Evolutionary conservation across 2,797 vertebrate genomes (phyloP), one percentile per base, ranked within the genome.

Genomic region (Sardinella longiceps): DNA sequence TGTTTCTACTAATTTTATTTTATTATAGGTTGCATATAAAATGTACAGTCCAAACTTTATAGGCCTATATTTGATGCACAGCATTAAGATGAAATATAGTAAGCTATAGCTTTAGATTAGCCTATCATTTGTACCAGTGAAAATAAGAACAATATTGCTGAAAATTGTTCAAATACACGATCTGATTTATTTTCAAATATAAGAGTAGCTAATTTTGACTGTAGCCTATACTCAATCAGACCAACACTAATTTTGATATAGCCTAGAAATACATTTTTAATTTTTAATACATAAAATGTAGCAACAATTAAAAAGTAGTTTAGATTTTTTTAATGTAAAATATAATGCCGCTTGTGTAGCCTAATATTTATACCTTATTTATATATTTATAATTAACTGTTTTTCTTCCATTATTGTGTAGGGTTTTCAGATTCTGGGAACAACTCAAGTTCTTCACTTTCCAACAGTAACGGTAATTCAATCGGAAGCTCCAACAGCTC

Each of bases 381-480:
- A n/a, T n/a, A n/a, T n/a, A n/a, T n/a, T n/a, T n/a, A 50, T 37
- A 10, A 2, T 48, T 3, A 7, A 33, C n/a, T 56, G 28, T 56
- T 14, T 45, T n/a, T 30, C 81, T 85, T 39, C 2, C 25, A 51
- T 90, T 86, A 63, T 89, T 77, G n/a, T 90, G 87, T 80, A 98
- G 97, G 97, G 81, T 98, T 96, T 93, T 92, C 96, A 46, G 98
- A 99, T 88, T 97, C 97, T 2, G 96, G 96, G 15, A 94, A 95
- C 84, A 96, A 95, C 90, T 92, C 96, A 20, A 95, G 95, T 91
- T 96, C 94, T 80, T 95, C 97, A 37, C 88, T 96, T 39, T 93
- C 96, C 86, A 96, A 95, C 88, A 93, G 97, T 88, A 98, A 96
- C 83, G 94, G 95, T 14, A 94, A 93, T 85, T 95, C 95, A 2